Conservation (phyloP, 2,797 vertebrate genomes). For the Cuculus canorus region DNA sequence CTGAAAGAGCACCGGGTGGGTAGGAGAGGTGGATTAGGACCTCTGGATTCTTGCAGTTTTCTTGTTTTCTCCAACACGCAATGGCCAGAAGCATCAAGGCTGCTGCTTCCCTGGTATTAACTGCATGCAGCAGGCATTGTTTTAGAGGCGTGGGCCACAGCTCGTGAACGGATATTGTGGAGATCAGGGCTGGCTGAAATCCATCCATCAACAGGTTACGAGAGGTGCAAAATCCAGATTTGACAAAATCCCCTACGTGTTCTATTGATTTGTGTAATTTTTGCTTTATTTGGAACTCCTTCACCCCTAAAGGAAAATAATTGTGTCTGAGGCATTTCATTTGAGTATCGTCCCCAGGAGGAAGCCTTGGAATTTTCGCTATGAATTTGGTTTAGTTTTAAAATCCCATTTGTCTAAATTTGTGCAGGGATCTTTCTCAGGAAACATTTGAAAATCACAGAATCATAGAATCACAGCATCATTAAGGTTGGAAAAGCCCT, state of each 20-base stretch:
- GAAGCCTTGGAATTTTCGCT: not conserved
- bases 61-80: not conserved
- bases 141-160: not conserved
- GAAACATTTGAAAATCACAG: not conserved
- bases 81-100: not conserved
- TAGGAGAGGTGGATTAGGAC: not conserved
- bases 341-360: not conserved
- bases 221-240: not conserved
- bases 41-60: not conserved
- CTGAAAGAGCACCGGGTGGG: not conserved
- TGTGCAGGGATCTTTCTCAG: not conserved
- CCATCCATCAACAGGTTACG: not conserved
- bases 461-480: no score
- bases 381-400: not conserved
- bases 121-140: not conserved
- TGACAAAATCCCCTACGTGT: accelerated
- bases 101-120: not conserved
- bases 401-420: not conserved
- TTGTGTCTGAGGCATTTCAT: not conserved
- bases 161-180: not conserved
- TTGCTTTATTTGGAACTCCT: not conserved
- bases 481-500: no score
- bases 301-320: not conserved
- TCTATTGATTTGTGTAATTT: not conserved
- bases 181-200: not conserved